phyloP scores from a whole-genome alignment of 1,140 invertebrate species.

The Zaprionus gabonicus region DNA sequence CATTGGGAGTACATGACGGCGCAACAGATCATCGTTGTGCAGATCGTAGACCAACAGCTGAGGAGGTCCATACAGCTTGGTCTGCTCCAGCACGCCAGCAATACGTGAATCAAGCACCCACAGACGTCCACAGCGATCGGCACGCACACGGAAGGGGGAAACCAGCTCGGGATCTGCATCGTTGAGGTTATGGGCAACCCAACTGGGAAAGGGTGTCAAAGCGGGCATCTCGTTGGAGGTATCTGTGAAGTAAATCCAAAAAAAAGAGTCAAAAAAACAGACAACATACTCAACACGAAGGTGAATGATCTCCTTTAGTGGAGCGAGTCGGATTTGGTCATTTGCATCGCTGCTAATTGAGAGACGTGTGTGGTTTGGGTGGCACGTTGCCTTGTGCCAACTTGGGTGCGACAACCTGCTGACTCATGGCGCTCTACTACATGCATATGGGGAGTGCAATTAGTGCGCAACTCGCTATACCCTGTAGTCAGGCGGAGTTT shows the following conservation, averaged over 20 bases:
- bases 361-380: slow-evolving; percentile 12
- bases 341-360: slow-evolving; percentile 62
- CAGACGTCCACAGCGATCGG: slow-evolving; percentile 90
- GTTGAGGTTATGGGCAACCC: slow-evolving; percentile 87
- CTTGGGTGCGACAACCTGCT: slow-evolving; percentile 12
- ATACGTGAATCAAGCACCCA: slow-evolving; percentile 92
- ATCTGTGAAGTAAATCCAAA: slow-evolving; percentile 85
- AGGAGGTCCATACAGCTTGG: slow-evolving; percentile 85
- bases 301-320: slow-evolving; percentile 30
- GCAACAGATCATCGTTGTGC: slow-evolving; percentile 88
- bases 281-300: neutral
- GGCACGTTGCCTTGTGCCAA: slow-evolving; percentile 5
- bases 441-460: slow-evolving; percentile 23
- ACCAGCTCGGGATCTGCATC: slow-evolving; percentile 88
- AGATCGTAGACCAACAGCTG: slow-evolving; percentile 90
- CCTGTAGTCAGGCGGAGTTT: neutral
- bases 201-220: slow-evolving; percentile 90
- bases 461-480: slow-evolving; percentile 3
- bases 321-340: slow-evolving; percentile 25
- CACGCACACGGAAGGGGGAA: slow-evolving; percentile 89
- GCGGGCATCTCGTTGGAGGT: slow-evolving; percentile 87
- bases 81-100: slow-evolving; percentile 86
- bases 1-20: slow-evolving; percentile 87
- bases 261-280: neutral
- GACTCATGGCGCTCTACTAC: slow-evolving; percentile 31